Evolutionary conservation across 1,140 invertebrate genomes (phyloP), one percentile per base, ranked within the genome.

Genomic region (Globodera ellingtonae): DNA sequence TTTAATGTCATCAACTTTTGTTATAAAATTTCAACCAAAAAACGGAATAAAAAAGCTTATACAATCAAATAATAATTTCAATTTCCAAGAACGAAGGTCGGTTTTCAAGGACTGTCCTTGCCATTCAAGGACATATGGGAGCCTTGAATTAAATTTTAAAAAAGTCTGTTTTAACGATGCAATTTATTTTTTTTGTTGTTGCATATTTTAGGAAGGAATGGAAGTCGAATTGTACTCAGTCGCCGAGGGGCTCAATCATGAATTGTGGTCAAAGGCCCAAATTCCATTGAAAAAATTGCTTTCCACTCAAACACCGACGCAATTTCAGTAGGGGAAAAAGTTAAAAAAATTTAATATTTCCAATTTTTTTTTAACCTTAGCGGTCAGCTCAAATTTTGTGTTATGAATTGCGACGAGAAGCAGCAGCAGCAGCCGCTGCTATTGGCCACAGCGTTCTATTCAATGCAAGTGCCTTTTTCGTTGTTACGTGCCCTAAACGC

Each of bases 401-500:
- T 62, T 35, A 62, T 65, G n/a, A n/a, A 48, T 35, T 67, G 10
- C 10, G 46, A 9, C 76, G 50, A 48, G n/a, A 46, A n/a, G 71
- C 56, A n/a, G 66, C 46, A n/a, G 71, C 56, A n/a, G 66, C 46
- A 59, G 24, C 72, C 56, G 46, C 4, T 47, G 52, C 65, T 70
- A 8, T 44, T 85, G 50, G 86, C 72, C 50, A 59, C 46, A 13
- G 66, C 82, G 13, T 52, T 75, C 50, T 85, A 85, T 62, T 70
- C 50, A n/a, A 8, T 85, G 6, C 47, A 85, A 44, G 75, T 85
- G 13, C 86, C 86, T 9, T 71, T 79, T n/a, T 59, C 69, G 8
- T 75, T 85, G 46, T n/a, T 83, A 18, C 59, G 83, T 65, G 79
- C 86, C 13, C 72, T 85, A 21, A 81, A 85, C 48, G 79, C 83